Base-by-base conservation (phyloP, 2,888 invertebrate species). In the Lycophotia porphyrea region DNA sequence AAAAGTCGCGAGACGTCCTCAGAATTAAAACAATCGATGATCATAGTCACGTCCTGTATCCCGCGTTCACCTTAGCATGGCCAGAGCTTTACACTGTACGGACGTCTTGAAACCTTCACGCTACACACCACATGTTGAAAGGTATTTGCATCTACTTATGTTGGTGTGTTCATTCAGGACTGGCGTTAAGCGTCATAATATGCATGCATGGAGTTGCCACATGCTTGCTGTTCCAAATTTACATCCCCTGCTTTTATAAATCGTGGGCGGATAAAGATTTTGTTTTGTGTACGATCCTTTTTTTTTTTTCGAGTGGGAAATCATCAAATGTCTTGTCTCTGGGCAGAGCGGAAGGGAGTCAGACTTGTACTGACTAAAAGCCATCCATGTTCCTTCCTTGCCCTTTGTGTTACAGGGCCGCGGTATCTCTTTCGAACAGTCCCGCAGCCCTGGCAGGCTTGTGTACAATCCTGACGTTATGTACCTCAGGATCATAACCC, bases 91-190 rank as follows among this genome's bases (percentile, higher is more conserved):
- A 39, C 8, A 15, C n/a, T 63, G 55, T 64, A 13, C 34, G 39
- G 64, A 81, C 55, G 64, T 74, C 74, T 64, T 47, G 39, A 70
- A 85, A 24, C 44, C 47, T 52, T 55, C 36, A 60, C 61, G 52
- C 34, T 60, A 31, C 67, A 70, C 66, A 27, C 73, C 49, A 79
- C 61, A 71, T 36, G 74, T 70, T 71, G 58, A 39, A 78, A 78
- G 73, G 67, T 73, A 84, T 82, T 84, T 85, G 78, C 82, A 85
- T 84, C 27, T 82, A 27, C 65, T 74, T 77, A 71, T 69, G 61
- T 63, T 69, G 34, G 3, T 70, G 63, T 58, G 71, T 63, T 71
- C 76, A 76, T 81, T 84, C 77, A 31, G 1, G 21, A 39, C 61
- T 42, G 24, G 58, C 61, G 63, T 36, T 71, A 77, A 78, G 63